These are phyloP conservation scores for Gambusia yucatana DNA, from an alignment of 2,797 vertebrate species.

Conservation along the genomic window DNA sequence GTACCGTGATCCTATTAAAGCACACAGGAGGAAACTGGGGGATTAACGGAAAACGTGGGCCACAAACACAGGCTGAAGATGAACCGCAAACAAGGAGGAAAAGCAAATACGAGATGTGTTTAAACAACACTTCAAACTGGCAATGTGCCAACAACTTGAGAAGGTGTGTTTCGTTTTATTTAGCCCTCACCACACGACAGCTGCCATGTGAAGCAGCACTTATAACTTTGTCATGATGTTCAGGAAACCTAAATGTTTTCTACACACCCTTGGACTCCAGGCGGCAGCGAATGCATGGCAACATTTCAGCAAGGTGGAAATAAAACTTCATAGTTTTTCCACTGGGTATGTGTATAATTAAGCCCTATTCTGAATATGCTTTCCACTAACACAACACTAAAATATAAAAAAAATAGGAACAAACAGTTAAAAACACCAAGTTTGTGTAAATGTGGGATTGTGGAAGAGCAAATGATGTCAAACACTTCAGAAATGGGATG, in stretches of 20 bases:
- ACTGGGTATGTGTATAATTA: neutral
- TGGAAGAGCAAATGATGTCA: neutral
- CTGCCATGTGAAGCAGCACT: neutral
- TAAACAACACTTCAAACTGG: neutral
- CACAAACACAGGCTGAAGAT: slow-evolving; percentile 4
- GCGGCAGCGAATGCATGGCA: neutral
- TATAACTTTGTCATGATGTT: neutral
- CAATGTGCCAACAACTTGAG: neutral
- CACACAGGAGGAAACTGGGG: slow-evolving; percentile 8
- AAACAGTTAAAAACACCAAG: neutral
- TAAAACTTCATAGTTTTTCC: neutral
- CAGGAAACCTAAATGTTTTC: neutral
- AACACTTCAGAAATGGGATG: neutral
- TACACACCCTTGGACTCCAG: too few relatives aligned
- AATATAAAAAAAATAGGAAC: neutral
- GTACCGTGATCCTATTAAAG: slow-evolving; percentile 44
- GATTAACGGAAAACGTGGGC: neutral
- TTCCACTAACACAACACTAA: neutral
- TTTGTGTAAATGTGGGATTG: neutral
- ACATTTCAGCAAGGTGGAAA: neutral
- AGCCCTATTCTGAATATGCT: neutral
- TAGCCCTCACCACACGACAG: neutral
- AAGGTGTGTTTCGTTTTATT: neutral
- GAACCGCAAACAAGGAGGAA: slow-evolving; percentile 9
- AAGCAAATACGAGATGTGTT: neutral